Evolutionary conservation across 2,113 vertebrate genomes (phyloP), one percentile per base, ranked within the genome.

Genomic region (Corythoichthys haematopterus): DNA sequence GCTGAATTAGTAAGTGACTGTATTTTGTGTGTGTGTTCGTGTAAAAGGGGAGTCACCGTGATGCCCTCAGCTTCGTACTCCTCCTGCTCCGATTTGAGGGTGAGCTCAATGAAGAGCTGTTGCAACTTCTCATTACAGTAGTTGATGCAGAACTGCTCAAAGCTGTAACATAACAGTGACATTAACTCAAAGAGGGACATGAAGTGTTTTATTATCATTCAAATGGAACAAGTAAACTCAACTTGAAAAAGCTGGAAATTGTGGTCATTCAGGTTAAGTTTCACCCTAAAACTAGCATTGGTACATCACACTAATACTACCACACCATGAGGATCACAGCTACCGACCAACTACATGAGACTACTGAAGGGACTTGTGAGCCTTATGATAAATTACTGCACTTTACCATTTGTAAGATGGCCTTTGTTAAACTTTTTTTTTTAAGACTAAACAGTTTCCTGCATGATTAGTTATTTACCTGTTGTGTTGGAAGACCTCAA

Each of bases 101-200:
- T 98, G 73, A 99, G 93, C 74, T 98, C 96, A 1, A 98, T 98
- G 92, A 99, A 99, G 60, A 99, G 94, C 82, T 99, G 97, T 88
- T 99, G 97, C 70, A 99, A 87, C 73, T 98, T 99, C 81, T 99
- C 97, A 0, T 99, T 98, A 74, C 97, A 99, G 62, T 98, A 99
- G 89, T 99, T 98, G 81, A 98, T 98, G 74, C 97, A 99, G 84
- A 99, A 99, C 76, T 99, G 97, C 85, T 99, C 97, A 59, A 99
- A 99, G 88, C 97, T 99, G 89, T 6, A 64, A 65, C 11, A 78
- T 40, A 78, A 64, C 43, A 61, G 55, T 7, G 5, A 7, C 43
- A 12, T 51, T 1, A 36, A 51, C 47, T 13, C 16, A 57, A 45
- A n/a, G 9, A 35, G 10, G 15, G 4, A 28, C 40, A 38, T n/a